phyloP scores from a whole-genome alignment of 2,113 vertebrate species.

The Stegostoma tigrinum region DNA sequence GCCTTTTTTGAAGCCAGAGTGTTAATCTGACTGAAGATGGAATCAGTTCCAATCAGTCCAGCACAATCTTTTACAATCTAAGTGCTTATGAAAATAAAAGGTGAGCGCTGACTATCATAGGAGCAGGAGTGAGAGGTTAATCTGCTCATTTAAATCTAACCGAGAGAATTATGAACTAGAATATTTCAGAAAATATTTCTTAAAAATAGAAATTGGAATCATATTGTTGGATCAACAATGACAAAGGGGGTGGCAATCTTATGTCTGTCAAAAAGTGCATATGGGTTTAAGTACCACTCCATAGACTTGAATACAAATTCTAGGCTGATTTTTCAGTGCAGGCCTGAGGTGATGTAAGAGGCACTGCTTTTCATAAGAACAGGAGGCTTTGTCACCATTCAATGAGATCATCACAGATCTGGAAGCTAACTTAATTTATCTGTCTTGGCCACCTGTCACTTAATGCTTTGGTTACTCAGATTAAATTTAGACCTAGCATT shows the following conservation, averaged over 20 bases:
- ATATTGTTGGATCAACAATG: neutral
- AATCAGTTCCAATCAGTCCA: neutral
- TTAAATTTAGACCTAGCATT: no score
- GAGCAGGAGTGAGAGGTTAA: neutral
- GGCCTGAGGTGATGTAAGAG: neutral
- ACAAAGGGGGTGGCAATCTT: neutral
- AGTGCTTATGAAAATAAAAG: neutral
- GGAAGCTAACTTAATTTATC: no score
- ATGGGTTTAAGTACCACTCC: neutral
- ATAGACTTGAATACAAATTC: neutral
- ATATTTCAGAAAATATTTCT: neutral
- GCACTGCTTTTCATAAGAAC: no score
- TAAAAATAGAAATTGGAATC: neutral
- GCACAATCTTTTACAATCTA: neutral
- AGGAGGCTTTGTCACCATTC: no score
- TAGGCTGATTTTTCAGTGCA: neutral
- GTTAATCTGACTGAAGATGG: neutral
- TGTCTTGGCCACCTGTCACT: no score
- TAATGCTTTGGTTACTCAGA: no score
- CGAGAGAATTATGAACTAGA: neutral
- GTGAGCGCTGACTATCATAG: neutral
- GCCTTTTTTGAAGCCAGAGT: neutral
- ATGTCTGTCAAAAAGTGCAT: neutral
- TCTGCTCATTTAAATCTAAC: neutral
- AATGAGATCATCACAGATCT: no score